Evolutionary conservation across 2,888 invertebrate species (phyloP).

Genomic region (Deilephila elpenor): DNA sequence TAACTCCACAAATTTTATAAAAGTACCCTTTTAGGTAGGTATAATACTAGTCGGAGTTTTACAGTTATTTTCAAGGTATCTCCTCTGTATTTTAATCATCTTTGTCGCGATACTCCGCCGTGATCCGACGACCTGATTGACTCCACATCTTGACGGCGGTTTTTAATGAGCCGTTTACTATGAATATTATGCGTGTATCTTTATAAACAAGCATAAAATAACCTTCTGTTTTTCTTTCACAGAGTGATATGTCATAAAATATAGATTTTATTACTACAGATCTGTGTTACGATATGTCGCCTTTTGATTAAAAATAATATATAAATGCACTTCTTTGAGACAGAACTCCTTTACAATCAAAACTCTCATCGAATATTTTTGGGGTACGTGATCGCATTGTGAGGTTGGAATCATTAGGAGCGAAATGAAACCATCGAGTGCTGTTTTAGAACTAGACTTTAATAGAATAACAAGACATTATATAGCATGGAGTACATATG

Average conservation of each 20-base stretch:
- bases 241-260: conserved; percentile 32
- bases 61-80: neutral
- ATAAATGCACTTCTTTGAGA: neutral
- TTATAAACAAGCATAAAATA: conserved; percentile 60
- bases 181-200: conserved; percentile 43
- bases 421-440: no score
- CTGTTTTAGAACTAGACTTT: no score
- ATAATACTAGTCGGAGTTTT: neutral
- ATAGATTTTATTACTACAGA: conserved; percentile 21
- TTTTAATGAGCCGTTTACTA: conserved; percentile 72
- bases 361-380: no score
- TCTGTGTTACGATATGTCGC: conserved; percentile 13
- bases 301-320: neutral
- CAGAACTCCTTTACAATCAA: no score
- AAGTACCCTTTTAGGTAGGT: neutral
- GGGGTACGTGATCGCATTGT: no score
- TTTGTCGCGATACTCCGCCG: conserved; percentile 46
- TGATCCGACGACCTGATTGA: conserved; percentile 44
- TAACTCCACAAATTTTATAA: no score
- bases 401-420: no score
- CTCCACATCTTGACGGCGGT: conserved; percentile 64
- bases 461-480: no score
- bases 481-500: no score
- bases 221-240: conserved; percentile 48
- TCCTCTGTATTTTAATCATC: conserved; percentile 37